Conservation (phyloP, 2,888 invertebrate genomes). For the Pilophorus perplexus region DNA sequence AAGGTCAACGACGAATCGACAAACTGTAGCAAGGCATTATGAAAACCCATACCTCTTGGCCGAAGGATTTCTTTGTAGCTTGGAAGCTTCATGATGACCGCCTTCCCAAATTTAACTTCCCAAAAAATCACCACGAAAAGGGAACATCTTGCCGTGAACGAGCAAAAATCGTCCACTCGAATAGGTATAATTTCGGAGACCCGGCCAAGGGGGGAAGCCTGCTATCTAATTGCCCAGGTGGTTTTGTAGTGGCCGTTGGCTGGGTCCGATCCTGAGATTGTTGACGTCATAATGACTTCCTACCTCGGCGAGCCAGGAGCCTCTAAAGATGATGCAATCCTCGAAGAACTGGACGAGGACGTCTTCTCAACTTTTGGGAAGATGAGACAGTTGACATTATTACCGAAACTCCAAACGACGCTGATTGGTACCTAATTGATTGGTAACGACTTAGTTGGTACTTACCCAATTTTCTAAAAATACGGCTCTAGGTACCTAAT, state of each 20-base stretch:
- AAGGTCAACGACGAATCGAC: conserved; percentile 26
- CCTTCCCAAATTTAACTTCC: too few species aligned
- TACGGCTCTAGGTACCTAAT: too few species aligned
- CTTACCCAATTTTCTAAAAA: too few species aligned
- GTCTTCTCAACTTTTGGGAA: neutral
- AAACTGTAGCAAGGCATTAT: conserved; percentile 23
- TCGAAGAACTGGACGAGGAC: neutral
- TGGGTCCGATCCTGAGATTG: conserved; percentile 1
- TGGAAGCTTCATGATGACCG: too few species aligned
- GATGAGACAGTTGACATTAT: too few species aligned
- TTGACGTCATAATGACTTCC: conserved; percentile 28
- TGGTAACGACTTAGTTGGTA: too few species aligned
- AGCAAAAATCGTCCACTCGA: too few species aligned
- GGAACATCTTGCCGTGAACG: too few species aligned
- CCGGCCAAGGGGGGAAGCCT: too few species aligned
- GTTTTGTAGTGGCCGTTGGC: conserved; percentile 5
- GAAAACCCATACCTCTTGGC: conserved; percentile 15
- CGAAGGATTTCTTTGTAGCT: too few species aligned
- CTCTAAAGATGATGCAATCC: conserved; percentile 7
- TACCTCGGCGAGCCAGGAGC: conserved; percentile 5
- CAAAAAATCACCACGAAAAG: too few species aligned
- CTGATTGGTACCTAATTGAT: neutral
- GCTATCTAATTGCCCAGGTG: conserved; percentile 19
- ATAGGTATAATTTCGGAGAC: too few species aligned
- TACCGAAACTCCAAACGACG: neutral